Conservation (phyloP, 2,113 vertebrate species). For the Loxodonta africana region DNA sequence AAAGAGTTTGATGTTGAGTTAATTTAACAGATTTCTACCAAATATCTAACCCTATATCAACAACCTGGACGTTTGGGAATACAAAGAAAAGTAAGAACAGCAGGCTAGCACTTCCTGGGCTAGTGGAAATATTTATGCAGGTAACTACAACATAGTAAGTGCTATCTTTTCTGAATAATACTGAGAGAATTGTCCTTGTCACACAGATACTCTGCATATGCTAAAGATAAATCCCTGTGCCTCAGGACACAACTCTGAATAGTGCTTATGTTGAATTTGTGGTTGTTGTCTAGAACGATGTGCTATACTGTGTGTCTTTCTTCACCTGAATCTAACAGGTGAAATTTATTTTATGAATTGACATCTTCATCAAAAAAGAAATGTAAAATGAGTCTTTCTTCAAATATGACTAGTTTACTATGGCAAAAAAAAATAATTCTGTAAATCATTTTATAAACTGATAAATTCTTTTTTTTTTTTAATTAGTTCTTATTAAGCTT, state of each 20-base stretch:
- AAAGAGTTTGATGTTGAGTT: neutral
- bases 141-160: no score
- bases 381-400: neutral
- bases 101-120: neutral
- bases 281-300: accelerated
- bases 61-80: neutral
- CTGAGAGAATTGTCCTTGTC: neutral
- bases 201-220: accelerated
- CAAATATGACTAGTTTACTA: neutral
- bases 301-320: neutral
- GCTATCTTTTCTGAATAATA: neutral
- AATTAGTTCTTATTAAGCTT: no score
- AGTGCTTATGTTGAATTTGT: neutral
- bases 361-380: neutral
- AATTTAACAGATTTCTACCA: neutral
- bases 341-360: neutral
- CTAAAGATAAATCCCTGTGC: neutral
- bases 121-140: neutral
- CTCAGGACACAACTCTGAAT: accelerated
- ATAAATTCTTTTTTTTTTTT: neutral
- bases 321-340: neutral
- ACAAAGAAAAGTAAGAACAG: neutral
- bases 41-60: neutral
- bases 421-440: neutral
- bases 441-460: neutral